Evolutionary conservation across 2,888 invertebrate species (phyloP), one percentile per base, ranked within the genome.

Genomic region (Aporophyla lueneburgensis): DNA sequence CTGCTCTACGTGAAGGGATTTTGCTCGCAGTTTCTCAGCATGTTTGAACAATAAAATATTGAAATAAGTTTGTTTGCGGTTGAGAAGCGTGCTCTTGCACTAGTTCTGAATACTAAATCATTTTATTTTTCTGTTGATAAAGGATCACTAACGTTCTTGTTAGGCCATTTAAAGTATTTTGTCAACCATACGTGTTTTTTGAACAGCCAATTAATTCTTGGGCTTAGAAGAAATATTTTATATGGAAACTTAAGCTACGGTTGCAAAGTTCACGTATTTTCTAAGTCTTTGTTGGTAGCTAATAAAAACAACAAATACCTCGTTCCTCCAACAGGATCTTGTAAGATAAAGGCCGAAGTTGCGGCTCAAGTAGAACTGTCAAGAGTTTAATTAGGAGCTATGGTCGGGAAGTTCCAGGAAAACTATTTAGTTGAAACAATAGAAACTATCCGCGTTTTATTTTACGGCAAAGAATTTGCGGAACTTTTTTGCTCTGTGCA

Each of bases 351-450:
- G 58, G 71, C 51, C 24, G 40, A 72, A 71, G 73, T 80, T 81
- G 75, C 68, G 87, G 76, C 66, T 66, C 51, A 71, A 79, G 76
- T 71, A 71, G 73, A 76, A 78, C 78, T 76, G 80, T 78, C 83
- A 79, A 83, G 85, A 70, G 73, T 69, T 85, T 88, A 86, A 89
- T 88, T 83, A 83, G 86, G 70, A 79, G 79, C 67, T 78, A 81
- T 85, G 83, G 83, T 27, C 51, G 51, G 77, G 74, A 86, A 59
- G 81, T 78, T 85, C 71, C 65, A 63, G 77, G 83, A 81, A 88
- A 89, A 89, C 89, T 87, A 87, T 79, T 79, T 78, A 56, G 76
- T 77, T 74, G 61, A 49, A 83, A 90, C 82, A 86, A 88, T 80
- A 85, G 80, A 71, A 86, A 83, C 71, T 88, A 87, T 71, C 40